Percentiles rank a stretch among this genome's conserved stretches.
These are phyloP conservation scores for Podarcis cretensis DNA, from an alignment of 2,113 vertebrate genomes.

Conservation along the genomic window DNA sequence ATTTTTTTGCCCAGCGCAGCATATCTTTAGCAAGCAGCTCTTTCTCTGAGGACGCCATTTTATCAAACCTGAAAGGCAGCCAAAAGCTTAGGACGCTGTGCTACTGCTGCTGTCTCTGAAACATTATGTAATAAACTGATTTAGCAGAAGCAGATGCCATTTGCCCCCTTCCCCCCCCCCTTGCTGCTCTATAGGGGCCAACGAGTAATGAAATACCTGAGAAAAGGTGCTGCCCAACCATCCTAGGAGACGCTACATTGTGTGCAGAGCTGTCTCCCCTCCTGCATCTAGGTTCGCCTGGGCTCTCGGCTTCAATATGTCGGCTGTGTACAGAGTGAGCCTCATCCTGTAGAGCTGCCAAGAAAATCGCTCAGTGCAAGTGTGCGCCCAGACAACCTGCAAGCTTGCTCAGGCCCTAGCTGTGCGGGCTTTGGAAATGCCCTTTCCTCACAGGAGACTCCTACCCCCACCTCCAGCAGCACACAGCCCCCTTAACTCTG, in stretches of 20 bases:
- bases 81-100: conserved; percentile 78
- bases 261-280: conserved; percentile 78
- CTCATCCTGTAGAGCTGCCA: conserved; percentile 87
- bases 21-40: conserved; percentile 77
- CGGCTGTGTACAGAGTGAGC: conserved; percentile 78
- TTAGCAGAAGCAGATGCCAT: conserved; percentile 68
- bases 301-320: conserved; percentile 73
- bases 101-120: conserved; percentile 65
- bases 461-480: conserved; percentile 46
- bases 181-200: conserved; percentile 67
- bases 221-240: conserved; percentile 76
- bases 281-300: conserved; percentile 77
- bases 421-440: conserved; percentile 71
- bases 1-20: conserved; percentile 59
- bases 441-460: conserved; percentile 75
- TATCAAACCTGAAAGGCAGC: conserved; percentile 86
- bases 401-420: conserved; percentile 72
- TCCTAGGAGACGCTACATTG: conserved; percentile 80
- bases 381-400: conserved; percentile 73
- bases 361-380: conserved; percentile 81
- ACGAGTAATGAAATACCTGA: conserved; percentile 84
- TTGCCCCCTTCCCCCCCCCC: conserved; percentile 39
- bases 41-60: conserved; percentile 89
- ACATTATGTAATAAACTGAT: conserved; percentile 76
- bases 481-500: conserved; percentile 40